A percentile compares a stretch with the other conserved stretches of the same genome.
Evolutionary conservation across 2,888 invertebrate genomes (phyloP).

Genomic region (Meganola albula): DNA sequence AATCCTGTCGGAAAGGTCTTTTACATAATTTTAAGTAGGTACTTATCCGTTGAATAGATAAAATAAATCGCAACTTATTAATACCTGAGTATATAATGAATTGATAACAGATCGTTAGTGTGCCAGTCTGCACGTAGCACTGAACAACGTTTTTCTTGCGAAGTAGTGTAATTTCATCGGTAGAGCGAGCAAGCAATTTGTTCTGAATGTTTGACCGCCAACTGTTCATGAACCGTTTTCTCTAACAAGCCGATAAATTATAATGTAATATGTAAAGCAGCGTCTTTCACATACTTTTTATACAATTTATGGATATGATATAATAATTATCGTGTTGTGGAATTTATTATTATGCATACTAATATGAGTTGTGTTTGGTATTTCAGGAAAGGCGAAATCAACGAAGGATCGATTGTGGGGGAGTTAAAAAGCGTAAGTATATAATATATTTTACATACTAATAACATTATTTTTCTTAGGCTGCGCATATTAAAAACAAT

Average conservation of each 20-base stretch:
- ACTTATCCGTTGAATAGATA: too few relatives aligned
- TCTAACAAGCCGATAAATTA: conserved; percentile 49
- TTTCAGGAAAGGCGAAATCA: conserved; percentile 53
- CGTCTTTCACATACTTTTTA: conserved; percentile 18
- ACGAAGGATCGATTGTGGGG: conserved; percentile 35
- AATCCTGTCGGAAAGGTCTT: too few relatives aligned
- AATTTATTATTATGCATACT: conserved; percentile 8
- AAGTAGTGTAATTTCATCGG: conserved; percentile 48
- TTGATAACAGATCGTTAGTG: conserved; percentile 7
- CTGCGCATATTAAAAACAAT: too few relatives aligned
- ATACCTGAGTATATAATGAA: background rate
- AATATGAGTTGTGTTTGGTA: conserved; percentile 14
- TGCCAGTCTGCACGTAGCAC: conserved; percentile 33
- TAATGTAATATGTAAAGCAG: conserved; percentile 35
- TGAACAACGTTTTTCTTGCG: conserved; percentile 43
- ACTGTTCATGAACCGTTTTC: conserved; percentile 44
- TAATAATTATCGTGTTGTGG: conserved; percentile 5
- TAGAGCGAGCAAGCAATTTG: conserved; percentile 57
- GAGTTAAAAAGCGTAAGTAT: conserved; percentile 46
- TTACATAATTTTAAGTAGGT: too few relatives aligned
- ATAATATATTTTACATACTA: conserved; percentile 8
- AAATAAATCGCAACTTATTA: background rate
- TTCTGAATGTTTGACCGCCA: conserved; percentile 51
- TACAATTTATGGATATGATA: conserved; percentile 16
- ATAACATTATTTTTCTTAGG: too few relatives aligned